phyloP scores from a whole-genome alignment of 2,113 vertebrate genomes.

The Nanorana parkeri region DNA sequence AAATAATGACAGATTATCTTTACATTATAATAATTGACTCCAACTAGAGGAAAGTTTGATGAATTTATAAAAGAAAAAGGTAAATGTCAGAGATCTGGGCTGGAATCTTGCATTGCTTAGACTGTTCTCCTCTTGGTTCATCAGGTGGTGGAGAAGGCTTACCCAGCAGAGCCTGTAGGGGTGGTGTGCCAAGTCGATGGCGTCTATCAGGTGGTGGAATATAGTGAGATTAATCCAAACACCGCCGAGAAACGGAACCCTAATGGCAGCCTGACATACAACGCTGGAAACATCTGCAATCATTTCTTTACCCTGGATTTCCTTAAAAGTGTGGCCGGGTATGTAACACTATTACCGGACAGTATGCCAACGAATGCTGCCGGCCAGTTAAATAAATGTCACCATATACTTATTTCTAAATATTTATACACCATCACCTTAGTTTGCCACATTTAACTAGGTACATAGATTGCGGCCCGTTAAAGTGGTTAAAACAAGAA shows the following conservation, averaged over 20 bases:
- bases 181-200: conserved; percentile 88
- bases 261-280: conserved; percentile 78
- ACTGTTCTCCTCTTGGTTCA: not conserved
- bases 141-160: conserved; percentile 90
- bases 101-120: not conserved
- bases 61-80: too few species aligned
- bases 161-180: conserved; percentile 86
- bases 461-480: too few species aligned
- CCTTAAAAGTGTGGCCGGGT: conserved; percentile 80
- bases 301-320: conserved; percentile 91
- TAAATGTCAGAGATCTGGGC: not conserved
- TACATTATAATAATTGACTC: too few species aligned
- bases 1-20: too few species aligned
- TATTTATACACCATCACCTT: too few species aligned
- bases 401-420: too few species aligned
- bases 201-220: conserved; percentile 89
- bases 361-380: too few species aligned
- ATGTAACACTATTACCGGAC: conserved; percentile 60
- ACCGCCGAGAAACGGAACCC: conserved; percentile 66
- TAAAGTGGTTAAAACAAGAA: too few species aligned
- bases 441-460: too few species aligned
- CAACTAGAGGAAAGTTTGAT: too few species aligned
- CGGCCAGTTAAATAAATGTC: too few species aligned
- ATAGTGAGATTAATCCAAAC: conserved; percentile 86
- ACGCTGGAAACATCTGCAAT: conserved; percentile 91